Evolutionary conservation across 2,888 invertebrate species (phyloP), one percentile per base, ranked within the genome.

Genomic region (Pyrgus malvae): DNA sequence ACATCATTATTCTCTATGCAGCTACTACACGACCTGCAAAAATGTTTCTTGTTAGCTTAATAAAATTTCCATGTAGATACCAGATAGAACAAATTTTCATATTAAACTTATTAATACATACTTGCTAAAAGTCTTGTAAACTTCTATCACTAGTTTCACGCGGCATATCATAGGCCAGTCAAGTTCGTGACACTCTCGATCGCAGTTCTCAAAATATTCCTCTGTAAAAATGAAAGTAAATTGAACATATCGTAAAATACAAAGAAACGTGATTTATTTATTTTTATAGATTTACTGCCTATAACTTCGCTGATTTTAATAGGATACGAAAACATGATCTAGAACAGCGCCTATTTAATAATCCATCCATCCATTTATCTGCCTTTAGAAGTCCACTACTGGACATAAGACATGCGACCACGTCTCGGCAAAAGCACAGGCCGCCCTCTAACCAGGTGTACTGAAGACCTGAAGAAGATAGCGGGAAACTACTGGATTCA

Each of bases 111-210:
- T 56, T 25, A 37, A 21, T 41, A 82, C 92, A 89, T 82, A 93
- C 94, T 92, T 93, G 91, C 93, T 93, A 62, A 93, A 87, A 3
- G 94, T 92, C 73, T 93, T 93, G 72, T 94, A 94, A 63, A 93
- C 92, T 81, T 95, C 96, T 55, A 96, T 85, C 37, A 93, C 93
- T 64, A 96, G 88, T 81, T 94, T 94, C 59, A 95, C 92, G 55
- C 95, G 90, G 77, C 96, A 96, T 68, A 94, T 94, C 94, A 95
- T 95, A 2, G 95, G 95, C 93, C 94, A 94, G 70, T 93, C 94
- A 58, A 94, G 81, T 61, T 94, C 94, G 68, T 94, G 93, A 76
- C 96, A 96, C 66, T 94, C 93, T 67, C 96, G 90, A 71, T 94
- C 93, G 77, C 96, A 96, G 69, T 93, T 93, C 68, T 93, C 92